These are phyloP conservation scores for Anagyrus pseudococci DNA, from an alignment of 2,888 invertebrate species.

Conservation along the genomic window DNA sequence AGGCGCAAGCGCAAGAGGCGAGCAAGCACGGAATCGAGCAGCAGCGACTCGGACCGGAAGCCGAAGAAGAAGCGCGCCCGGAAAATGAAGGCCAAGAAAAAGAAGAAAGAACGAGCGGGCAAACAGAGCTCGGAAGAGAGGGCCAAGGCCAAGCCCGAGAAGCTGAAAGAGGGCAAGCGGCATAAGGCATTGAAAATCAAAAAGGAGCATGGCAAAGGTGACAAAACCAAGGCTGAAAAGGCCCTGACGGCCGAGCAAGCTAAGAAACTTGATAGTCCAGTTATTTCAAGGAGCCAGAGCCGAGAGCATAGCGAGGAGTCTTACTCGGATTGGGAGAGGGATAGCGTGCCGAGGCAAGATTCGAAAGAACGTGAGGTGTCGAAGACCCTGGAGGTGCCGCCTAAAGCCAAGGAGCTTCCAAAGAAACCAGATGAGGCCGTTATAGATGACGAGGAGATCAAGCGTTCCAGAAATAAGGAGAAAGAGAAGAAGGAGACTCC, in stretches of 20 bases:
- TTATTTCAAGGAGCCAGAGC: conserved; percentile 12
- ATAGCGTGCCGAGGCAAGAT: conserved; percentile 29
- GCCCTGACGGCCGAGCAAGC: background rate
- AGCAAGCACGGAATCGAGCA: conserved; percentile 50
- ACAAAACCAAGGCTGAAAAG: conserved; percentile 11
- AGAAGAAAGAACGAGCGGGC: conserved; percentile 40
- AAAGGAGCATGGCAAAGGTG: conserved; percentile 28
- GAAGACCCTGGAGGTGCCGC: too few relatives aligned
- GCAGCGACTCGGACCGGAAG: conserved; percentile 52
- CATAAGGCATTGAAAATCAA: conserved; percentile 31
- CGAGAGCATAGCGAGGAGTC: conserved; percentile 36
- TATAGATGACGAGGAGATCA: conserved; percentile 3
- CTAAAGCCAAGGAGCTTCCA: conserved; percentile 1
- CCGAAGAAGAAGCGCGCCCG: conserved; percentile 31
- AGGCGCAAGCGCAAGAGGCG: conserved; percentile 46
- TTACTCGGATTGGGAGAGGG: conserved; percentile 44
- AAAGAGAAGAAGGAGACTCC: conserved; percentile 18
- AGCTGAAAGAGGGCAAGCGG: conserved; percentile 23
- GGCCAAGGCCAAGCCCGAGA: conserved; percentile 37
- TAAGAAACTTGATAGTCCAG: conserved; percentile 10
- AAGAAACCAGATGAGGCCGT: conserved; percentile 20
- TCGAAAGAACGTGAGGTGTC: conserved; percentile 12
- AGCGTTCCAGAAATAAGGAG: conserved; percentile 8
- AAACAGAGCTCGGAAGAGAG: conserved; percentile 28
- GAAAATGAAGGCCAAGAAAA: conserved; percentile 12